Evolutionary conservation across 2,888 invertebrate genomes (phyloP), one percentile per base, ranked within the genome.

Genomic region (Diabrotica balteata): DNA sequence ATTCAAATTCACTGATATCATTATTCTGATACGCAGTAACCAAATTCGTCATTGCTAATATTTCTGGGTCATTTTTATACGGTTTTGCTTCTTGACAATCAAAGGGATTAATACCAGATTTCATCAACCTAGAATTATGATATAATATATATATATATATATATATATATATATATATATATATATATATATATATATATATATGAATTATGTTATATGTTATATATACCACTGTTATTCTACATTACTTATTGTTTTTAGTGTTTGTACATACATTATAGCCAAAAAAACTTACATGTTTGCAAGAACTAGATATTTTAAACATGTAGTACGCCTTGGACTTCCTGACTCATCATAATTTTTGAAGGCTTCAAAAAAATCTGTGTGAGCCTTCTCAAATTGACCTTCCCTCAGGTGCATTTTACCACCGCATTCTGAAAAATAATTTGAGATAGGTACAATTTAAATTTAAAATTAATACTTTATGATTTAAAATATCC

Each of bases 31-130:
- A 98, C 11, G 97, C 94, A 82, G 90, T 93, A 66, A 99, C 98
- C 78, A 99, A 88, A 86, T 98, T 97, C 7, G 98, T 99, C 98
- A 99, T 98, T 11, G 98, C 98, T 75, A 98, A 87, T 78, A 99
- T 98, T 86, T 99, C 98, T 0, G 98, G 97, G 86, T 99, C 98
- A 83, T 98, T 98, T 86, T 98, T 98, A 83, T 99, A 99, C 0
- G 99, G 98, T 82, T 99, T 99, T 0, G 98, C 98, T 86, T 99
- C 99, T 87, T 99, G 98, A 0, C 98, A 98, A 85, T 99, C 99
- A 84, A 99, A 99, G 0, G 99, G 99, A 86, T 99, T 99, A 74
- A 99, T 99, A 49, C 97, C 98, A 6, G 98, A 98, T 83, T 98
- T 98, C 97, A 98, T 99, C 73, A 98, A 87, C 95, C 94, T 95